Base-by-base conservation (phyloP, 2,113 vertebrate genomes). In the Trogon melanurus region DNA sequence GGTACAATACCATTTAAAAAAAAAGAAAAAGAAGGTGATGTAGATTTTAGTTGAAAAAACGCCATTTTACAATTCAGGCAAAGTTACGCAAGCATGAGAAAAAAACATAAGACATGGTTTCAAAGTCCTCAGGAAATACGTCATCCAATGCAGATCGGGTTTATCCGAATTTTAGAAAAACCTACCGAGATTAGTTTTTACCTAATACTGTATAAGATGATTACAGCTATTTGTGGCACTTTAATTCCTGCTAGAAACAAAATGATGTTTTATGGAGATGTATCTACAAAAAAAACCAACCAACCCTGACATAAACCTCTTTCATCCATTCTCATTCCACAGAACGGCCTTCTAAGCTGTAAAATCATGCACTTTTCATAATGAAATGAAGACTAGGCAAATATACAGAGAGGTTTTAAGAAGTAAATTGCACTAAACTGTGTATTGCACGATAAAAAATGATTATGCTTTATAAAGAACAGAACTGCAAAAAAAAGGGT, bases 191-290 rank as follows among this genome's bases (percentile, higher is more conserved):
- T 98, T 98, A 98, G 94, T 97, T 98, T 98, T 97, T 97, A 98
- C 96, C 97, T 99, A 99, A 99, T 98, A 91, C 98, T 97, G 95
- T 90, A 85, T 99, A 98, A 99, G 97, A 99, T 98, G 98, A 99
- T 99, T 99, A 99, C 88, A 98, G 98, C 98, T 99, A 98, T 99
- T 98, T 99, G 97, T 97, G 97, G 98, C 83, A 97, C 96, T 98
- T 98, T 98, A 98, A 98, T 97, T 98, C 96, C 96, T 96, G 79
- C 64, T 93, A 92, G 90, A 95, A 97, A 97, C 96, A 97, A 97
- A 96, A 97, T 88, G n/a, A 96, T 92, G 95, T 97, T 98, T 98
- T 95, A 97, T 96, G 93, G 83, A 97, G 97, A 97, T 94, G 84
- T 91, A 96, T 81, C 95, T 88, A 95, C 60, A 54, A 58, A 70